Evolutionary conservation across 1,140 invertebrate species (phyloP), one percentile per base, ranked within the genome.

Genomic region (Coboldia fuscipes): DNA sequence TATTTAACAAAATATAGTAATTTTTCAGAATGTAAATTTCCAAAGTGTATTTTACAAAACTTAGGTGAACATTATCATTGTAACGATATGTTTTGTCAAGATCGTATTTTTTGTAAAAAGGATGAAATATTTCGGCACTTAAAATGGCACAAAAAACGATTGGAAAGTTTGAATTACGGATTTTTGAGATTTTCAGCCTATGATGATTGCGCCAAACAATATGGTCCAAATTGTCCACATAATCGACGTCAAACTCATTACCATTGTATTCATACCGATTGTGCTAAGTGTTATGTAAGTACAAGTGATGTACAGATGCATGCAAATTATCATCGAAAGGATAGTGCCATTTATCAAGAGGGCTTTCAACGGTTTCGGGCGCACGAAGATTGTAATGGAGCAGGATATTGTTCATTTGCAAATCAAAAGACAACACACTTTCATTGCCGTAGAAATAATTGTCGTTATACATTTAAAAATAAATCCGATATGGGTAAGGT

Each of bases 231-330:
- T 30, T 97, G 93, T 57, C 75, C 77, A 3, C 90, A 97, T 60
- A 96, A 96, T 57, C 63, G 85, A 37, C 92, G 93, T 51, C 93
- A 97, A 57, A 97, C 93, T 0, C 93, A 97, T 53, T 97, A 97
- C 56, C 92, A 97, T 56, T 97, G 92, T 56, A 76, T 97, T 35
- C 89, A 96, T 57, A 75, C 83, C 49, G 78, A 81, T 42, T 97
- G 90, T 63, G 84, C 92, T 62, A 96, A 94, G 61, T 84, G 94
- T 1, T 97, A 97, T 58, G 93, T 97, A 54, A 94, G 88, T 45
- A 97, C 93, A 4, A 94, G 88, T 20, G 93, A 97, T 58, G 93
- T 97, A 1, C 92, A 97, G 60, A 97, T 97, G 92, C 93, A 97
- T 56, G 89, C 90, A 3, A 97, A 96, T 60, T 97, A 94, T 54